A percentile compares a stretch with the other conserved stretches of the same genome.
Evolutionary conservation across 2,888 invertebrate genomes (phyloP).

Genomic region (Sminthurides aquaticus): DNA sequence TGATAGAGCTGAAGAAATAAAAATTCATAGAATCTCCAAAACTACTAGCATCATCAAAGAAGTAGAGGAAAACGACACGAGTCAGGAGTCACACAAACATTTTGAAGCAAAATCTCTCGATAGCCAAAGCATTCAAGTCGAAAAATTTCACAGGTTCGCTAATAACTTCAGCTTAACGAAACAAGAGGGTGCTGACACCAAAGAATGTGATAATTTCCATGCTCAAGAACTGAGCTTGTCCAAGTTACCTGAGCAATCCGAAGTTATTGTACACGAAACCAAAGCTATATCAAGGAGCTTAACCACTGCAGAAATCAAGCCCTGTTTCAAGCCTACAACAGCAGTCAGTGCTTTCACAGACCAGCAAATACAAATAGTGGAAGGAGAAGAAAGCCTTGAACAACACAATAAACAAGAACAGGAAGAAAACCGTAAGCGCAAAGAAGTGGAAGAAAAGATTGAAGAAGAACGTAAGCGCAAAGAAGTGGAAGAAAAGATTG

Average conservation of each 20-base stretch:
- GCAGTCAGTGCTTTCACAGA: neutral
- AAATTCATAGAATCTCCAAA: neutral
- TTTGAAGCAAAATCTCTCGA: neutral
- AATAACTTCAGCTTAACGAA: conserved; percentile 5
- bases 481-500: neutral
- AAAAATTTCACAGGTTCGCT: conserved; percentile 11
- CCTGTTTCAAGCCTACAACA: neutral
- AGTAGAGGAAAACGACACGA: neutral
- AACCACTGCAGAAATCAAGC: neutral
- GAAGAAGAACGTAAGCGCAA: neutral
- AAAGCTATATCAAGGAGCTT: neutral
- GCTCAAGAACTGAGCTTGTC: neutral
- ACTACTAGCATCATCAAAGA: neutral
- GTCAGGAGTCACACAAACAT: neutral
- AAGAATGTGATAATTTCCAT: conserved; percentile 6
- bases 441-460: neutral
- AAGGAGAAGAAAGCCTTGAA: neutral
- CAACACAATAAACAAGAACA: too few species aligned
- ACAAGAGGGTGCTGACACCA: conserved; percentile 4
- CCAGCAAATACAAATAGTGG: neutral
- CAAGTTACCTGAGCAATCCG: neutral
- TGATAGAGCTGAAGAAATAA: neutral
- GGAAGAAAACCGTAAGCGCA: neutral
- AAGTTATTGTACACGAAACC: conserved; percentile 11
- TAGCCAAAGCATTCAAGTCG: neutral